Evolutionary conservation across 1,140 invertebrate species (phyloP).

Genomic region (Ceratosolen solmsi): DNA sequence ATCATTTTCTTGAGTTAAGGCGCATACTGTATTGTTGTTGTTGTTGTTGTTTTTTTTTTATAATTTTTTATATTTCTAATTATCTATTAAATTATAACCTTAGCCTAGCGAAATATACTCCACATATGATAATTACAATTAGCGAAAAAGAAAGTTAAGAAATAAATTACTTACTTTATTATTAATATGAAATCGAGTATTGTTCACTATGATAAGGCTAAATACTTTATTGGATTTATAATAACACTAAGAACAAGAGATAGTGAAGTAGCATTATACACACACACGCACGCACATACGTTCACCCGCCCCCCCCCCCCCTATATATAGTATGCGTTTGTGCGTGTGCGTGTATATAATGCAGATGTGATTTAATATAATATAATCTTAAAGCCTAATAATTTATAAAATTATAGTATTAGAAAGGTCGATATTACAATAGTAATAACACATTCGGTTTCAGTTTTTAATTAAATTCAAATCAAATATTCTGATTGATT

Average conservation of each 20-base stretch:
- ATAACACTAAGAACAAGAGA: slow-evolving; percentile 16
- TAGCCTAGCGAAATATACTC: neutral
- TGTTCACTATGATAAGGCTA: slow-evolving; percentile 3
- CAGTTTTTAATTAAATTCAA: slow-evolving; percentile 40
- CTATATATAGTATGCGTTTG: neutral
- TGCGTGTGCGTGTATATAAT: neutral
- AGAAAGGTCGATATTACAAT: neutral
- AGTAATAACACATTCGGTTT: neutral
- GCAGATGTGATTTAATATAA: neutral
- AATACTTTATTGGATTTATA: neutral
- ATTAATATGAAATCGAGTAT: neutral
- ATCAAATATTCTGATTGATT: neutral
- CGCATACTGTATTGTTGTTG: too few relatives aligned
- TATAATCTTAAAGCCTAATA: neutral
- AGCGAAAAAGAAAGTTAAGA: neutral
- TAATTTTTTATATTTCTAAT: neutral
- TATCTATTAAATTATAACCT: neutral
- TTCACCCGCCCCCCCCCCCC: too few relatives aligned
- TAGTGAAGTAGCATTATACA: neutral
- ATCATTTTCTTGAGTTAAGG: neutral
- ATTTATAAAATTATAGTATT: neutral
- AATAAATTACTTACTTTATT: neutral
- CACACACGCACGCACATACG: neutral
- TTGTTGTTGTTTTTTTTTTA: too few relatives aligned
- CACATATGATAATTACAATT: neutral